Conservation (phyloP, 2,888 invertebrate species). For the Isotomurus palustris region DNA sequence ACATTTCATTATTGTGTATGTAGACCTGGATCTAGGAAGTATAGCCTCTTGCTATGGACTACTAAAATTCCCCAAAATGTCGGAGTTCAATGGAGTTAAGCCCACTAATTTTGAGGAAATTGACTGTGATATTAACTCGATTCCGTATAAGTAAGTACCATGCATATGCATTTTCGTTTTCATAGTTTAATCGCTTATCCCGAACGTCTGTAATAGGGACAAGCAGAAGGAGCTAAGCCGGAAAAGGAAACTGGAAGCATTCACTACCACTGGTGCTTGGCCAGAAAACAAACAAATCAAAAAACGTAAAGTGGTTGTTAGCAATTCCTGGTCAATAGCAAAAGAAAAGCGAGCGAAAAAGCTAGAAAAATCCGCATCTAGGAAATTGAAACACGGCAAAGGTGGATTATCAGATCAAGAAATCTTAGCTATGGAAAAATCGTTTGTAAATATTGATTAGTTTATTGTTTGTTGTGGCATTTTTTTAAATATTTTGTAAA, state of each 20-base stretch:
- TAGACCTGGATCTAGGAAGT: constrained; percentile 75
- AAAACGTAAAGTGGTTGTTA: constrained; percentile 54
- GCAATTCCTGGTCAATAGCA: constrained; percentile 58
- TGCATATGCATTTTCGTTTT: background rate
- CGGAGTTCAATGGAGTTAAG: constrained; percentile 73
- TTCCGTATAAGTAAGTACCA: constrained; percentile 61
- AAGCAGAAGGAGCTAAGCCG: constrained; percentile 70
- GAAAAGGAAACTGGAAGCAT: constrained; percentile 65
- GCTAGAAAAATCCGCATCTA: constrained; percentile 56
- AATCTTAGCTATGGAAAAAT: constrained; percentile 65
- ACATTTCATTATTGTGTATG: constrained; percentile 18
- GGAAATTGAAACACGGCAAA: constrained; percentile 52
- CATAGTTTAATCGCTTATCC: background rate
- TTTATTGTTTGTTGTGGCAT: background rate
- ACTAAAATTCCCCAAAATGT: constrained; percentile 88
- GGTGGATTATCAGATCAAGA: constrained; percentile 66
- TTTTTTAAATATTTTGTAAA: constrained; percentile 5
- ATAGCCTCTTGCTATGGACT: constrained; percentile 86
- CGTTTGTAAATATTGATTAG: background rate
- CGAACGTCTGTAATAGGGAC: constrained; percentile 53
- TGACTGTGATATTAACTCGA: constrained; percentile 66
- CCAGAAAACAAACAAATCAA: constrained; percentile 58
- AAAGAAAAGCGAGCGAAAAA: constrained; percentile 51
- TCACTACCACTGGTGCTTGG: constrained; percentile 70
- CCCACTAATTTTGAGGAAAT: constrained; percentile 56